A percentile compares a stretch with the other conserved stretches of the same genome.
Conservation (phyloP, 2,888 invertebrate species). For the Trachelus tabidus region DNA sequence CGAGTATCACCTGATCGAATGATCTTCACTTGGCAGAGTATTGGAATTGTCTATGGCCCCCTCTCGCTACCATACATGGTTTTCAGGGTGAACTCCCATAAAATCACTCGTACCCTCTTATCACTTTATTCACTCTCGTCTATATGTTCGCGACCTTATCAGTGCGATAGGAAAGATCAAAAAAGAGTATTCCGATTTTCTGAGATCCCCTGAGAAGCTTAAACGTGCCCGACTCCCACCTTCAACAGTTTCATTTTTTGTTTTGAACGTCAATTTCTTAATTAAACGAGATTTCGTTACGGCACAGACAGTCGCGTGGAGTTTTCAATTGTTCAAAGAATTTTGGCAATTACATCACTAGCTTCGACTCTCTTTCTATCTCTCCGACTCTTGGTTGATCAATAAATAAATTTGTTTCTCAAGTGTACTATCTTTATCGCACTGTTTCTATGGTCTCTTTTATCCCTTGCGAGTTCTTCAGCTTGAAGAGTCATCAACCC, state of each 20-base stretch:
- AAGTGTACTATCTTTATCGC: background rate
- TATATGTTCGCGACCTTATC: background rate
- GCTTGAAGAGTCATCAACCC: background rate
- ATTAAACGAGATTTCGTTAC: background rate
- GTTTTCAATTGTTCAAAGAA: background rate
- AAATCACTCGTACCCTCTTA: background rate
- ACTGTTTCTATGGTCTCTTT: background rate
- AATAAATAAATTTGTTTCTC: background rate
- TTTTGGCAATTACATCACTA: background rate
- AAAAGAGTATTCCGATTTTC: background rate
- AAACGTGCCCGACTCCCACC: background rate
- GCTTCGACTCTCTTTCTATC: background rate
- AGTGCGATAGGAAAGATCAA: background rate
- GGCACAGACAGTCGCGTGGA: background rate
- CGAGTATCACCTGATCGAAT: background rate
- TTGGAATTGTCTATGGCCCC: background rate
- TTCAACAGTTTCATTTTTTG: background rate
- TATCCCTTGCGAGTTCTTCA: background rate
- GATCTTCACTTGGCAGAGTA: background rate
- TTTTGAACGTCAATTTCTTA: background rate
- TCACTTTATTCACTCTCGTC: background rate
- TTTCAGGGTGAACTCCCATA: background rate
- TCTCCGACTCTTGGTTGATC: background rate
- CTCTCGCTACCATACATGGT: fast-evolving
- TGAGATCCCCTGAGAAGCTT: background rate